Evolutionary conservation across 2,113 vertebrate species (phyloP), one percentile per base, ranked within the genome.

Genomic region (Hippotragus niger): DNA sequence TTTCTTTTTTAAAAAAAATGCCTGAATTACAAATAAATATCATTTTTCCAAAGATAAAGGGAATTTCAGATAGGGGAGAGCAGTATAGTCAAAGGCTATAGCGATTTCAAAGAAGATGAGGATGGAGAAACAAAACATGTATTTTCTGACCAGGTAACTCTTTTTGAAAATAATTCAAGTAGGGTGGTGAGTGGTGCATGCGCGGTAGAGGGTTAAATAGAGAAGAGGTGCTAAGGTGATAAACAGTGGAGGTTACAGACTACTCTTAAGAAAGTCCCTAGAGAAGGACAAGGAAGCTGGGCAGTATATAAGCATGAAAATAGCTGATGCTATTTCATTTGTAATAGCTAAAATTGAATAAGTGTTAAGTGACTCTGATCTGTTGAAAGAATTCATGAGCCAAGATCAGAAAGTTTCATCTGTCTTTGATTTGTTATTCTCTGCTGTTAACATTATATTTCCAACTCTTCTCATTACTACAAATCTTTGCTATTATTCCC

Each of bases 391-490:
- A 96, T 94, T 97, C 89, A 88, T 84, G 89, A 97, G 67, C 83
- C 47, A 90, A 95, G 87, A 96, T 96, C 93, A 97, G 62, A 97
- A 95, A 96, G 31, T 92, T 94, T 71, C 76, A 84, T 84, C 82
- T 88, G 67, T 86, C 95, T 98, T 97, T 98, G 93, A 97, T 94
- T 95, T 95, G 88, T 95, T 78, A 83, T 98, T 97, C 74, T 95
- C 57, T 33, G n/a, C 74, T 53, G 53, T 89, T 96, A 94, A 88
- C 57, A 16, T 89, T 92, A 29, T 60, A 91, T 91, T 94, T 95
- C 87, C 88, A 93, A 78, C 93, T 97, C 80, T 76, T 92, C 86
- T 91, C 93, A 94, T 97, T 81, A 97, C 82, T 85, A 76, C 80
- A 91, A 36, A 97, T 92, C 96, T 95, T 90, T 62, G 43, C 85